Conservation (phyloP, 2,113 vertebrate species). For the Aspiorhynchus laticeps region DNA sequence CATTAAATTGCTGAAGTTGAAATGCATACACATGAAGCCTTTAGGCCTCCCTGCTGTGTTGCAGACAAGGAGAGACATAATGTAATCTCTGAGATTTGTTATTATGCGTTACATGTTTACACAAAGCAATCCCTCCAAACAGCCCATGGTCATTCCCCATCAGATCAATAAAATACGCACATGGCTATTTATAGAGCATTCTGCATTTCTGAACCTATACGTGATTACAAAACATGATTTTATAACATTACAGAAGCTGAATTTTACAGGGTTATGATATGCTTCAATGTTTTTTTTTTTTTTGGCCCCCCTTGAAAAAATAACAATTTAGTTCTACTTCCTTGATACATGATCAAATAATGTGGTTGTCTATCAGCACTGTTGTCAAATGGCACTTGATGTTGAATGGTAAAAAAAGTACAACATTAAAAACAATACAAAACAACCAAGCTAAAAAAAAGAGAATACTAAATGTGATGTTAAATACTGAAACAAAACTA, state of each 20-base stretch:
- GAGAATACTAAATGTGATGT: too few species aligned
- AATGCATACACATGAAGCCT: constrained; percentile 30
- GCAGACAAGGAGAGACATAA: background rate
- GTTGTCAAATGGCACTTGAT: background rate
- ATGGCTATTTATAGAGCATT: constrained; percentile 1
- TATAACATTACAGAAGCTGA: background rate
- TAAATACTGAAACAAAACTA: too few species aligned
- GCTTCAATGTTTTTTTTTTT: too few species aligned
- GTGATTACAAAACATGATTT: background rate
- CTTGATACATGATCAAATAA: background rate
- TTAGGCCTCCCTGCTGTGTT: background rate
- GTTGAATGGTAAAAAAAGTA: background rate
- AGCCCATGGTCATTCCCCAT: background rate
- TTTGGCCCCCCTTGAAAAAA: background rate
- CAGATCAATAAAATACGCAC: background rate
- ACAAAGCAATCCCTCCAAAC: background rate
- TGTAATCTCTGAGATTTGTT: background rate
- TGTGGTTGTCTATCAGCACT: background rate
- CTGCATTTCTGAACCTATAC: background rate
- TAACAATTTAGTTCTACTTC: background rate
- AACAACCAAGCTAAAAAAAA: too few species aligned
- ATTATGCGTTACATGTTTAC: constrained; percentile 7
- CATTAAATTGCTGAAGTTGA: background rate
- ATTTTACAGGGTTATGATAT: background rate
- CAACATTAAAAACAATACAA: too few species aligned